Base-by-base conservation (phyloP, 2,113 vertebrate genomes). In the Gnathonemus longibarbis region DNA sequence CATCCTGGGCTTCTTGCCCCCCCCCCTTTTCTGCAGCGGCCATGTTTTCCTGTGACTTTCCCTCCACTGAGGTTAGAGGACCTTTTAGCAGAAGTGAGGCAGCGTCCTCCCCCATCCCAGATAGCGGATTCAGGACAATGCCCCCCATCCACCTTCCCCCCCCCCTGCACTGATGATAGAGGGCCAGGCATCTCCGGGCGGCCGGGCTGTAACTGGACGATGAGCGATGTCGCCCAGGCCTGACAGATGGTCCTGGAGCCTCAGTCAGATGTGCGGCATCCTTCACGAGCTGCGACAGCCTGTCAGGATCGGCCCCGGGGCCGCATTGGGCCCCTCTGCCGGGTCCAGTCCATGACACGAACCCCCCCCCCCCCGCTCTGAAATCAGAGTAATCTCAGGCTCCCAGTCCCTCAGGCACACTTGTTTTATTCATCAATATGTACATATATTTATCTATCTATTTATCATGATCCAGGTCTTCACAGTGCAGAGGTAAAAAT, bases 211-310 rank as follows among this genome's bases (percentile, higher is more conserved):
- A 90, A 92, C 90, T 91, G 88, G 88, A 90, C 90, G 87, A 90
- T 89, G 91, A 93, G 70, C 89, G 91, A 92, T 92, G 91, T 87
- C 46, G 84, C 88, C 89, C 90, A 80, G 84, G 24, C 83, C 42
- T 90, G 89, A 93, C 92, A 92, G 91, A 93, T 93, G 92, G 92
- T 87, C 90, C 84, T 91, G 89, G 42, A 90, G 89, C 90, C 90
- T 83, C 49, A 91, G 91, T 92, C 91, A 92, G 92, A 92, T 91
- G 89, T 80, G 62, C 48, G 31, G 87, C 91, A 92, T 92, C 91
- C 89, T 91, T 92, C 90, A 93, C 80, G 4, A 35, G 24, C 7
- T 11, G 62, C 58, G 52, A 21, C 53, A 1, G 50, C 62, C 88
- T 89, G 88, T 89, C 88, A 80, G 27, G 27, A n/a, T 21, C 8